phyloP scores from a whole-genome alignment of 2,113 vertebrate species.

The Octodon degus region DNA sequence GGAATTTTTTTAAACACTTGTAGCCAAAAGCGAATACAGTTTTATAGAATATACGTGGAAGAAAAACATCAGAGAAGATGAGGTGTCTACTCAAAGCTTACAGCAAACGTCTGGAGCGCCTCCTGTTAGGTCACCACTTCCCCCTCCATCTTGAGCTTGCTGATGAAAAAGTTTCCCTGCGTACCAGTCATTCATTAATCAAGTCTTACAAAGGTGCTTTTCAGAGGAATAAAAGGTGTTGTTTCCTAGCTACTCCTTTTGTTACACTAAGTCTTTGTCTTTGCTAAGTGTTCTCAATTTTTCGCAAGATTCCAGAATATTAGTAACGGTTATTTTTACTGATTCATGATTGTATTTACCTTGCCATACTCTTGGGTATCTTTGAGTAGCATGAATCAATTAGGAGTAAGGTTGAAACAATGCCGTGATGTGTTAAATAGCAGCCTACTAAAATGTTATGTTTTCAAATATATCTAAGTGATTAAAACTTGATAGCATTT shows the following conservation, averaged over 20 bases:
- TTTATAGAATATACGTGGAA: neutral
- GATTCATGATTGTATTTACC: neutral
- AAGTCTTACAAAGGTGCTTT: neutral
- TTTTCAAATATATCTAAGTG: slow-evolving; percentile 44
- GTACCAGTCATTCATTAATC: slow-evolving; percentile 3
- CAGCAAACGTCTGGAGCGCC: neutral
- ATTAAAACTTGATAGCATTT: neutral
- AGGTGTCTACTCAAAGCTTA: neutral
- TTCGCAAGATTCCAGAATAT: neutral
- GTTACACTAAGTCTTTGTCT: neutral
- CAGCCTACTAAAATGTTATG: slow-evolving; percentile 14
- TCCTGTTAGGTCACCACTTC: neutral
- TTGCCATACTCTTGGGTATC: neutral
- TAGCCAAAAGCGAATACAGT: neutral
- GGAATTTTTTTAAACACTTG: neutral
- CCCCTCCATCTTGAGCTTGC: neutral
- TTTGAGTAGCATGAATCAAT: slow-evolving; percentile 27
- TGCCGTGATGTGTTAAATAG: neutral
- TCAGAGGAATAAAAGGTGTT: neutral
- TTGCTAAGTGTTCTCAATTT: neutral
- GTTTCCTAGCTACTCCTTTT: neutral
- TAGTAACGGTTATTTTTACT: slow-evolving; percentile 23
- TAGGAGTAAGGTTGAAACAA: neutral
- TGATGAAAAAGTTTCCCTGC: neutral
- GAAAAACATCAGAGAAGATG: neutral